A percentile compares a stretch with the other conserved stretches of the same genome.
Conservation (phyloP, 1,140 invertebrate genomes). For the Neelides sp. region DNA sequence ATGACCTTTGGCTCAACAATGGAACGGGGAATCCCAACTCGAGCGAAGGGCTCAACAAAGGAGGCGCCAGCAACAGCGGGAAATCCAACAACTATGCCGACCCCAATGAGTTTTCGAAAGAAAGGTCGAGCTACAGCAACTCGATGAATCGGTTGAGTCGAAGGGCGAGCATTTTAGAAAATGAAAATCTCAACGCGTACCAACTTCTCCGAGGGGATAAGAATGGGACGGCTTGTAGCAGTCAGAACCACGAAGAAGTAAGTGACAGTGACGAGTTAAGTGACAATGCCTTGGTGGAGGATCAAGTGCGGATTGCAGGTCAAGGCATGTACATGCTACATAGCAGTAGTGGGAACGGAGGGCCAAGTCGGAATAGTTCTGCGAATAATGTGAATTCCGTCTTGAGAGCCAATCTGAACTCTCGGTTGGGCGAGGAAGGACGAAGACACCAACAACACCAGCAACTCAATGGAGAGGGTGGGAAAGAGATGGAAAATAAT, state of each 20-base stretch:
- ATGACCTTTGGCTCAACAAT: slow-evolving; percentile 25
- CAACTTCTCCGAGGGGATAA: neutral
- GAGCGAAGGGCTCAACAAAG: slow-evolving; percentile 33
- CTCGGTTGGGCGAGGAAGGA: neutral
- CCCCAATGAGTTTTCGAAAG: slow-evolving; percentile 12
- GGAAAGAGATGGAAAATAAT: too few relatives aligned
- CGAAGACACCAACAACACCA: neutral
- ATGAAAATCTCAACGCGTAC: neutral
- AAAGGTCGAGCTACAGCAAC: slow-evolving; percentile 25
- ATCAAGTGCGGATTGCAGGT: slow-evolving; percentile 26
- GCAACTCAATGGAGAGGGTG: neutral
- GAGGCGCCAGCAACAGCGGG: slow-evolving; percentile 25
- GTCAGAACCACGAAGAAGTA: slow-evolving; percentile 5
- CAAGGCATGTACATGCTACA: slow-evolving; percentile 25
- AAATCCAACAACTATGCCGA: slow-evolving; percentile 6
- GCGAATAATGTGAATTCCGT: neutral
- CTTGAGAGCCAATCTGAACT: slow-evolving; percentile 7
- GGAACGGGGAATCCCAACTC: neutral
- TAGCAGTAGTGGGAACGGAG: slow-evolving; percentile 4
- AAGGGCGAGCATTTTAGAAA: slow-evolving; percentile 19
- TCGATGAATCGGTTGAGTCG: slow-evolving; percentile 3
- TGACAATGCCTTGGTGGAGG: slow-evolving; percentile 40
- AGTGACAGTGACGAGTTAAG: slow-evolving; percentile 41
- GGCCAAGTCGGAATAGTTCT: neutral
- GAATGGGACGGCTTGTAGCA: slow-evolving; percentile 4